phyloP scores from a whole-genome alignment of 2,797 vertebrate species.

The Novumbra hubbsi region DNA sequence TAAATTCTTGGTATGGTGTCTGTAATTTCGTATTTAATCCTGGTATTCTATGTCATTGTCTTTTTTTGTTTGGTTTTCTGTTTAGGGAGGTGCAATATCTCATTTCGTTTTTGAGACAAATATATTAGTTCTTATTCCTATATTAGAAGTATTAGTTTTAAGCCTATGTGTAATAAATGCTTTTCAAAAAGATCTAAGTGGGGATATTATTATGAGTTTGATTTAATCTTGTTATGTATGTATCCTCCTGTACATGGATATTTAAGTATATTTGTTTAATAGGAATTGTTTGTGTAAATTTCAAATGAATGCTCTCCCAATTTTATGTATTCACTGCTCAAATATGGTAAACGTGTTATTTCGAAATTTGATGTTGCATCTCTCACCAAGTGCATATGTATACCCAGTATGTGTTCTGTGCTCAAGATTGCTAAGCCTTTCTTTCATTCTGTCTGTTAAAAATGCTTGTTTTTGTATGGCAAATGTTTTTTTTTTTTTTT shows the following conservation, averaged over 20 bases:
- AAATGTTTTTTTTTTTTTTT: conserved; percentile 4
- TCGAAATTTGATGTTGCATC: conserved; percentile 43
- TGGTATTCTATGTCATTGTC: conserved; percentile 38
- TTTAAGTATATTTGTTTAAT: conserved; percentile 72
- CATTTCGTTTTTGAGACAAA: conserved; percentile 48
- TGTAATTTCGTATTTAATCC: conserved; percentile 61
- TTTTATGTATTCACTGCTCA: conserved; percentile 63
- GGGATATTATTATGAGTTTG: conserved; percentile 21
- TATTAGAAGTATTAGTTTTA: conserved; percentile 69
- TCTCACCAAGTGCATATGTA: conserved; percentile 70
- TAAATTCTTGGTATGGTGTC: conserved; percentile 60
- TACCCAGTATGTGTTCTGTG: conserved; percentile 64
- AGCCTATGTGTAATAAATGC: conserved; percentile 50
- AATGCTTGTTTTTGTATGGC: conserved; percentile 31
- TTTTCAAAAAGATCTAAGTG: conserved; percentile 61
- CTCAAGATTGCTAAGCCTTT: conserved; percentile 39
- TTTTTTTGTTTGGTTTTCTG: conserved; percentile 46
- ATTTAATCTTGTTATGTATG: conserved; percentile 23
- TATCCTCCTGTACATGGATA: conserved; percentile 67
- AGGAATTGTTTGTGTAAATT: conserved; percentile 74
- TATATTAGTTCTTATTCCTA: conserved; percentile 59
- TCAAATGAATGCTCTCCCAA: conserved; percentile 68
- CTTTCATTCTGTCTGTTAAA: conserved; percentile 38
- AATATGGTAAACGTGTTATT: conserved; percentile 29
- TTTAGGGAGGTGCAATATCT: conserved; percentile 68